These are phyloP conservation scores for Rutpela maculata DNA, from an alignment of 2,888 invertebrate species.

Conservation along the genomic window DNA sequence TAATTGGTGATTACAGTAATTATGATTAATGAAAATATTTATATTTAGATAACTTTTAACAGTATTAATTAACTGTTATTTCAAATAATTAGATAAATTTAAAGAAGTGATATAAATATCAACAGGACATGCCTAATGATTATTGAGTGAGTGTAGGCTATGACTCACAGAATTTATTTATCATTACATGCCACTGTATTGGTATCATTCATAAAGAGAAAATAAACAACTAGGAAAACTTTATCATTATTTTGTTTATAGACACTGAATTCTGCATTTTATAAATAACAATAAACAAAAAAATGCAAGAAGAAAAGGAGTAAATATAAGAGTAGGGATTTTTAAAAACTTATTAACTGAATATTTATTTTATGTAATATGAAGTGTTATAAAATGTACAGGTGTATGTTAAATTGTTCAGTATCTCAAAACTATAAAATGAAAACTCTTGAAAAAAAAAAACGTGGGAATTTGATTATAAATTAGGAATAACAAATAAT, in stretches of 20 bases:
- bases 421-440: too few species aligned
- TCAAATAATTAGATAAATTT: background rate
- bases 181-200: background rate
- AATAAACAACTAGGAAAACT: background rate
- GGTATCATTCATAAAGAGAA: background rate
- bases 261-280: background rate
- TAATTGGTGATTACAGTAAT: too few species aligned
- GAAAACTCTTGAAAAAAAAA: too few species aligned
- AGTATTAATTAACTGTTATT: background rate
- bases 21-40: background rate
- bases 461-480: too few species aligned
- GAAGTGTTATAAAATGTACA: too few species aligned
- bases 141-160: background rate
- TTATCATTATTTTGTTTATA: background rate
- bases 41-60: background rate
- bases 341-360: too few species aligned
- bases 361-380: too few species aligned
- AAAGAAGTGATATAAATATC: background rate
- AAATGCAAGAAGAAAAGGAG: background rate
- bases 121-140: background rate
- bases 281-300: background rate
- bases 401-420: too few species aligned
- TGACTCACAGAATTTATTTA: background rate
- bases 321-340: too few species aligned
- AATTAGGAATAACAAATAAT: too few species aligned